These are phyloP conservation scores for Pinna nobilis DNA, from an alignment of 1,140 invertebrate genomes.

Conservation along the genomic window DNA sequence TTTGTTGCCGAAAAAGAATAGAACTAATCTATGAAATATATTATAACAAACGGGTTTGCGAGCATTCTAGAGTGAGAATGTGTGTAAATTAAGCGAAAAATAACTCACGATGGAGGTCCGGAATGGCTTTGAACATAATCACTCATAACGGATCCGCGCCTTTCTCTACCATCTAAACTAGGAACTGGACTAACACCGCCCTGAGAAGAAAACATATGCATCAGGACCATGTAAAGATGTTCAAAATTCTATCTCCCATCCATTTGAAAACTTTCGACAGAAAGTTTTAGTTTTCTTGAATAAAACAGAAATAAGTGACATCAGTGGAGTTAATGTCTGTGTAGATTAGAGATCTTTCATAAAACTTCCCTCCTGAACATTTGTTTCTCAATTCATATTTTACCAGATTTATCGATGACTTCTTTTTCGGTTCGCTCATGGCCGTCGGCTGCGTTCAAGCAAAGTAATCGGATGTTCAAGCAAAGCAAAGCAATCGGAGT, in stretches of 20 bases:
- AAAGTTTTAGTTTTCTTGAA: no score
- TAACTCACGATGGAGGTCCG: constrained; percentile 43
- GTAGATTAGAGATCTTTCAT: no score
- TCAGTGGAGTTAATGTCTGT: no score
- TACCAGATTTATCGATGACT: no score
- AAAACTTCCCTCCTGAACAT: no score
- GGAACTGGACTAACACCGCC: constrained; percentile 26
- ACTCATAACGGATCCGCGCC: constrained; percentile 58
- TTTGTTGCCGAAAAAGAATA: background rate
- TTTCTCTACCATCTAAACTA: constrained; percentile 32
- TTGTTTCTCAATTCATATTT: no score
- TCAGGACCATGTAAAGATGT: background rate
- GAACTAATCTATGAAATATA: background rate
- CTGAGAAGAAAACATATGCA: background rate
- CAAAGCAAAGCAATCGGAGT: background rate
- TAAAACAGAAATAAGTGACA: no score
- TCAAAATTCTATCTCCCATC: background rate
- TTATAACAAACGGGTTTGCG: no score
- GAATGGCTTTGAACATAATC: constrained; percentile 45
- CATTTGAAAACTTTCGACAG: no score
- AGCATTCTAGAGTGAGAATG: background rate
- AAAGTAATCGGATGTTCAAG: no score
- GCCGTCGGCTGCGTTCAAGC: no score
- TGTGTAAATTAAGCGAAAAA: background rate
- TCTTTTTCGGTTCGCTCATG: no score